Evolutionary conservation across 2,888 invertebrate species (phyloP).

Genomic region (Agrypnus murinus): DNA sequence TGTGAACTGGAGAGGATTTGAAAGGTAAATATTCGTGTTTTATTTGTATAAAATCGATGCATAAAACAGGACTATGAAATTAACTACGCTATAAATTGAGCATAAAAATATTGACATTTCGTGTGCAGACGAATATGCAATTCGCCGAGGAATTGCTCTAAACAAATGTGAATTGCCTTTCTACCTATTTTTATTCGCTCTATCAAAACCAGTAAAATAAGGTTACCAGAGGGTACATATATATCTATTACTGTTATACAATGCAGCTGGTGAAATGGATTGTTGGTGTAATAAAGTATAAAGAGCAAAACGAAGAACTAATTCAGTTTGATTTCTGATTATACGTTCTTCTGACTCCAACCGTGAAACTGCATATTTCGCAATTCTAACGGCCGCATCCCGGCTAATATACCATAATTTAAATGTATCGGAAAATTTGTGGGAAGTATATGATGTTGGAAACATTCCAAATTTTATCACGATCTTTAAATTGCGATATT

Average conservation of each 20-base stretch:
- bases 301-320: background rate
- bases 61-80: slow-evolving; percentile 3
- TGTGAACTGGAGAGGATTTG: background rate
- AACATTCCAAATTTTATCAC: slow-evolving; percentile 9
- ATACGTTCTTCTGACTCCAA: background rate
- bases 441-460: slow-evolving; percentile 6
- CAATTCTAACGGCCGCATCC: slow-evolving; percentile 3
- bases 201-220: too few relatives aligned
- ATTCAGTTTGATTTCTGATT: background rate
- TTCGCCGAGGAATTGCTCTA: background rate
- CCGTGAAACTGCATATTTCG: slow-evolving; percentile 4
- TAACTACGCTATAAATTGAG: slow-evolving; percentile 10
- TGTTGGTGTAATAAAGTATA: background rate
- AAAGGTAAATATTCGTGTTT: background rate
- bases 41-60: background rate
- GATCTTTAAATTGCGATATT: background rate
- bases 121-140: slow-evolving; percentile 11
- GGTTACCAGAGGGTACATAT: too few relatives aligned
- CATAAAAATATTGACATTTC: slow-evolving; percentile 9
- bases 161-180: background rate
- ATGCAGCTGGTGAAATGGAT: too few relatives aligned
- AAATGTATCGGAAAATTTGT: slow-evolving; percentile 5
- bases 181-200: background rate
- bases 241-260: too few relatives aligned
- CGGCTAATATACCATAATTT: slow-evolving; percentile 9